A percentile compares a stretch with the other conserved stretches of the same genome.
Evolutionary conservation across 1,140 invertebrate species (phyloP).

Genomic region (Dolichoris vasculosae): DNA sequence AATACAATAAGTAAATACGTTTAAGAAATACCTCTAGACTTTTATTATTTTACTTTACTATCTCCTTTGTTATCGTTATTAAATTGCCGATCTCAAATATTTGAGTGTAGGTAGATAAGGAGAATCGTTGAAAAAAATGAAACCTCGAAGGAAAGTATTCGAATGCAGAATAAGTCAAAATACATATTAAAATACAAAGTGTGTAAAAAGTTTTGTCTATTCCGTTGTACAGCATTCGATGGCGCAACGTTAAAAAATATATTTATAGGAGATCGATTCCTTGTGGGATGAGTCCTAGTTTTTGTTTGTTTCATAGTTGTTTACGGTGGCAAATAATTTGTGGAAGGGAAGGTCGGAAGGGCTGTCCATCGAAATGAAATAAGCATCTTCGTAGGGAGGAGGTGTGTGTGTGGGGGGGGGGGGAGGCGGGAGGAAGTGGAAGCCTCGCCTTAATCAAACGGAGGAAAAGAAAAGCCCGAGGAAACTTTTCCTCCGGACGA

Average conservation of each 20-base stretch:
- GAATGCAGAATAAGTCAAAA: neutral
- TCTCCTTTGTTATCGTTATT: neutral
- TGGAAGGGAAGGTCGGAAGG: neutral
- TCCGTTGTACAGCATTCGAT: no score
- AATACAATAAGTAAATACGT: no score
- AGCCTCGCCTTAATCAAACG: neutral
- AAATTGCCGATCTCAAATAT: neutral
- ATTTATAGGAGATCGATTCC: no score
- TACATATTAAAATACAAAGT: no score
- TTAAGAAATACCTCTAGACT: no score
- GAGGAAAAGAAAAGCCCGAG: neutral
- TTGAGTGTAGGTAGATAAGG: neutral
- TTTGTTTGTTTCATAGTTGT: neutral
- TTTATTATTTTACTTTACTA: neutral
- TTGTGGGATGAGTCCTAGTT: no score
- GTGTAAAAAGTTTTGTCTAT: no score
- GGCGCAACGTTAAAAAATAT: no score
- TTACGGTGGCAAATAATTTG: neutral
- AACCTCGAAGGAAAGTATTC: neutral
- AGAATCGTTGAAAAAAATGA: neutral
- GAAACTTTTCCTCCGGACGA: neutral
- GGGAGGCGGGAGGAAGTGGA: neutral
- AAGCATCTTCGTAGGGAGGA: neutral
- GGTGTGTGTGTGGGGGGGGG: no score
- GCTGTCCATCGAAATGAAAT: neutral